Base-by-base conservation (phyloP, 2,888 invertebrate species). In the Tetheella fluctuosa region DNA sequence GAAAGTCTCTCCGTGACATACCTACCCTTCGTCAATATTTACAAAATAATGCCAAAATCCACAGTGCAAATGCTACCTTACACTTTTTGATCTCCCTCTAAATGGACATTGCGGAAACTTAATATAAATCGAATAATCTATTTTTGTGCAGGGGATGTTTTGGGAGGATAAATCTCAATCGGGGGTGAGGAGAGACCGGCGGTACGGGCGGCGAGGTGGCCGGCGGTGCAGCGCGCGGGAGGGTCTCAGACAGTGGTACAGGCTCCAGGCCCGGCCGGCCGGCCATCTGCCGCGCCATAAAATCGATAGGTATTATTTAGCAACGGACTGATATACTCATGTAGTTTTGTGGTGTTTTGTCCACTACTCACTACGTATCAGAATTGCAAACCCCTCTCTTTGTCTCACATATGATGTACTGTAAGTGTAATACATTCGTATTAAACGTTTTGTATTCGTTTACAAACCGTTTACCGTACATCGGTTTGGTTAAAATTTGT, bases 101-200 rank as follows among this genome's bases (percentile, higher is more conserved):
- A 88, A 88, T 87, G 84, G 89, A 86, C 90, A 90, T 89, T 88
- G 88, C 90, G 91, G 90, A 92, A 92, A 93, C 90, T 88, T 89
- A 91, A 91, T 92, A 91, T 91, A 92, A 92, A 91, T 90, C 89
- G 90, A 85, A 91, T 92, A 91, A 92, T 89, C 87, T 84, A 88
- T 85, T 89, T 81, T 84, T 80, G 83, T 84, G 84, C 83, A 84
- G 89, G 92, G 91, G 88, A 86, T 81, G 84, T 88, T 91, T 89
- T 80, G 88, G 86, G 85, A 81, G 89, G 87, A 91, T 90, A 89
- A 90, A 90, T 91, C 89, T 91, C 85, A 87, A 90, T 91, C 86
- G 89, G 90, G 91, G 92, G 90, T 83, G 89, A 84, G 81, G 85
- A 70, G 85, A 4, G 42, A n/a, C 70, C 54, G 54, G 54, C n/a